Evolutionary conservation across 2,888 invertebrate genomes (phyloP).

Genomic region (Dusona sp.): DNA sequence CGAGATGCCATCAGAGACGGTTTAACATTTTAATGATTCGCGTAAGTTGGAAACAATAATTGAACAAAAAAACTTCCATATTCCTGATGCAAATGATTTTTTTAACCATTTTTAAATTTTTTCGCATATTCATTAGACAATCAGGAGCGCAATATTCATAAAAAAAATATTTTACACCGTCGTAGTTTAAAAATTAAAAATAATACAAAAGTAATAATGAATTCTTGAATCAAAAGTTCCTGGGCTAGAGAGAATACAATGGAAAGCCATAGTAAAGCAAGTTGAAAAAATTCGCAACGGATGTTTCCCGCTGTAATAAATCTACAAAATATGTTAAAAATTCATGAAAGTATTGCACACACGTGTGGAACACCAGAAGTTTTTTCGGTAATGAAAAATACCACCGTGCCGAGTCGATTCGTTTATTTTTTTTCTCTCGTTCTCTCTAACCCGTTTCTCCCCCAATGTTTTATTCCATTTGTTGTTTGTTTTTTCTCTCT

Average conservation of each 20-base stretch:
- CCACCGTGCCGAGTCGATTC: neutral
- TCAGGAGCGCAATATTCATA: neutral
- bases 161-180: neutral
- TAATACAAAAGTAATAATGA: neutral
- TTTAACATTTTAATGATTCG: neutral
- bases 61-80: neutral
- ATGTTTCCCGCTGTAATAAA: neutral
- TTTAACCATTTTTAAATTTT: neutral
- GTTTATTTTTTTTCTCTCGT: neutral
- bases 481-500: constrained; percentile 7
- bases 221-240: neutral
- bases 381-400: constrained; percentile 35
- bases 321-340: constrained; percentile 23
- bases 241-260: neutral
- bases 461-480: constrained; percentile 14
- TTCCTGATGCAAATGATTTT: neutral
- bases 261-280: neutral
- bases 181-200: neutral
- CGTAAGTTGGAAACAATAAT: neutral
- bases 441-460: constrained; percentile 28
- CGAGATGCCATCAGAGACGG: neutral
- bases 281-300: neutral
- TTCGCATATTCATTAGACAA: neutral
- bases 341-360: constrained; percentile 11
- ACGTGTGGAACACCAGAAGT: neutral